Percentiles rank a stretch among this genome's conserved stretches.
These are phyloP conservation scores for Antedon mediterranea DNA, from an alignment of 53 echinoderm and acorn worm genomes.

Conservation along the genomic window DNA sequence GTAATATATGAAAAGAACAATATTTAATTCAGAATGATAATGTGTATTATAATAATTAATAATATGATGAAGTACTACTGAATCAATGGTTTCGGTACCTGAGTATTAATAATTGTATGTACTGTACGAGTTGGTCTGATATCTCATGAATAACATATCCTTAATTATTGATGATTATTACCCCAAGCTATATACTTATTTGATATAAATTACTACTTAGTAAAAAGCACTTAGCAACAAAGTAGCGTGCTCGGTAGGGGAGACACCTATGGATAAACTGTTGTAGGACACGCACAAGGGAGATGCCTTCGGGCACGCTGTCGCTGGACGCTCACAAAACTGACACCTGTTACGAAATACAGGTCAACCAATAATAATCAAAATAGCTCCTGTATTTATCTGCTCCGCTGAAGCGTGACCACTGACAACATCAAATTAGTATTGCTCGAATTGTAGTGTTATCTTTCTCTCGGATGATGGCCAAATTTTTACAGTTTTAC, in stretches of 20 bases:
- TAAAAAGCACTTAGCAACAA: neutral
- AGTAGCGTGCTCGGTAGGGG: neutral
- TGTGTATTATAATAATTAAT: too few species aligned
- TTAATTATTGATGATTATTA: neutral
- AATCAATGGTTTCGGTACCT: too few species aligned
- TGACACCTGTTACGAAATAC: neutral
- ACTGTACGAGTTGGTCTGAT: too few species aligned
- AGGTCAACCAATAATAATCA: neutral
- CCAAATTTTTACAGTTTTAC: neutral
- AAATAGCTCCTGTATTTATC: neutral
- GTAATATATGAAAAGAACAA: too few species aligned
- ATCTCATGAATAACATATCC: neutral
- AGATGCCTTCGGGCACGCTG: neutral
- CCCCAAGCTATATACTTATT: neutral
- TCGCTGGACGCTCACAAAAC: neutral
- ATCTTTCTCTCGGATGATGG: neutral
- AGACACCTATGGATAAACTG: neutral
- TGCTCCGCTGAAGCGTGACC: neutral
- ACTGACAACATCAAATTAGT: neutral
- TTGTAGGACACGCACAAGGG: neutral
- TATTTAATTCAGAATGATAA: too few species aligned
- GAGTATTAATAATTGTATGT: too few species aligned
- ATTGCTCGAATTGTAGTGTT: neutral
- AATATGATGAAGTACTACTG: too few species aligned
- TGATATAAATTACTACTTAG: neutral